A percentile compares a stretch with the other conserved stretches of the same genome.
phyloP scores from a whole-genome alignment of 2,888 invertebrate species.

The Tachina fera region DNA sequence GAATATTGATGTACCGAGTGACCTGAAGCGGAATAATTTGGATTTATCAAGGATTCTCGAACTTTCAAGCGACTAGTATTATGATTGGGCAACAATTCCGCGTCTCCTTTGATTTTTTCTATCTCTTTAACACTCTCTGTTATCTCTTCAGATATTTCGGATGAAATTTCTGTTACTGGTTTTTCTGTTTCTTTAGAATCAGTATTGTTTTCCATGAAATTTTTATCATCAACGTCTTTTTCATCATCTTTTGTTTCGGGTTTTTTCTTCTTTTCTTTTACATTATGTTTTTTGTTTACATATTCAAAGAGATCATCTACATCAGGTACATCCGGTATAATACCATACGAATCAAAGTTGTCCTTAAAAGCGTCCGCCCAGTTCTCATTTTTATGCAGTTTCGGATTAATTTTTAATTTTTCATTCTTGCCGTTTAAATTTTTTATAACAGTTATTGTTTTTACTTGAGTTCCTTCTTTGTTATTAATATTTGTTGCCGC shows the following conservation, averaged over 20 bases:
- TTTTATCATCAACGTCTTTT: conserved; percentile 45
- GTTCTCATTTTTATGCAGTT: conserved; percentile 79
- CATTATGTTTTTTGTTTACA: conserved; percentile 77
- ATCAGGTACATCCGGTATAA: conserved; percentile 81
- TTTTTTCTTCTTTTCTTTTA: conserved; percentile 50
- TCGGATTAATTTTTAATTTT: conserved; percentile 79
- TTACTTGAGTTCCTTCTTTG: conserved; percentile 81
- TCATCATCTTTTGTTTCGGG: conserved; percentile 44
- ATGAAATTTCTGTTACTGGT: conserved; percentile 66
- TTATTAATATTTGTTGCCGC: conserved; percentile 82
- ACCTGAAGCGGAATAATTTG: conserved; percentile 77
- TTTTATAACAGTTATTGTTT: conserved; percentile 82
- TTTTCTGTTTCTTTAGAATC: conserved; percentile 64
- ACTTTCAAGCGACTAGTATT: conserved; percentile 72
- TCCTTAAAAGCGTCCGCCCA: conserved; percentile 81
- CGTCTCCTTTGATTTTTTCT: conserved; percentile 81
- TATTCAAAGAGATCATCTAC: conserved; percentile 81
- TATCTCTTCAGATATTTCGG: conserved; percentile 57
- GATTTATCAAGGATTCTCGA: conserved; percentile 76
- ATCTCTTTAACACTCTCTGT: conserved; percentile 67
- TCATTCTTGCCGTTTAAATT: conserved; percentile 76
- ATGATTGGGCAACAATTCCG: conserved; percentile 78
- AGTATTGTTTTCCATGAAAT: conserved; percentile 1
- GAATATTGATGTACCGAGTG: conserved; percentile 77
- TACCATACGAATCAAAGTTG: conserved; percentile 80